Evolutionary conservation across 2,113 vertebrate genomes (phyloP).

Genomic region (human (Homo sapiens)): GRCh38 chr4:137651501-137652000

Average conservation of each 20-base stretch:
- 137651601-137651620: background rate
- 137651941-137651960: background rate
- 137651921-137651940: background rate
- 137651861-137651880: background rate
- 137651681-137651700: background rate
- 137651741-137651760: background rate
- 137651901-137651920: background rate
- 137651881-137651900: background rate
- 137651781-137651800: background rate
- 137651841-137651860: background rate
- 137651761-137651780: background rate
- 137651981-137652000: background rate
- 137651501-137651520: background rate
- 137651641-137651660: background rate
- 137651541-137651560: background rate
- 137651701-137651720: background rate
- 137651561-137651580: background rate
- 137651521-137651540: background rate
- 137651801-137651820: background rate
- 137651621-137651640: background rate
- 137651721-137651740: background rate
- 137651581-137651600: background rate
- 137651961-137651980: background rate
- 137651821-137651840: background rate
- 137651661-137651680: background rate